These are phyloP conservation scores for Sterna hirundo DNA, from an alignment of 2,113 vertebrate species.

Conservation along the genomic window DNA sequence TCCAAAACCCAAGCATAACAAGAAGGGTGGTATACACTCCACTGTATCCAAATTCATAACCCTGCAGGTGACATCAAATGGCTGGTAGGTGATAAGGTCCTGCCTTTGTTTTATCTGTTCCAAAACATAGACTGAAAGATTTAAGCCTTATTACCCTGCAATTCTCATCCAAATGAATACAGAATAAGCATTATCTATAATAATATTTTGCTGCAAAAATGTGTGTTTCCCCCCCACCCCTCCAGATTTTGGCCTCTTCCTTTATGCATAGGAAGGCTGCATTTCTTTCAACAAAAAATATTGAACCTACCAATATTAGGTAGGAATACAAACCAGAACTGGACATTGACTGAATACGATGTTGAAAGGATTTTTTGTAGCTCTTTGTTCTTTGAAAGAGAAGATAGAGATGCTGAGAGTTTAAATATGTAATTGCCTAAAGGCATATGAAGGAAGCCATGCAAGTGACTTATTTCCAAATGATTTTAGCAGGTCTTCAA, in stretches of 20 bases:
- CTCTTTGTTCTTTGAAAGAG: not conserved
- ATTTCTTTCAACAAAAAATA: not conserved
- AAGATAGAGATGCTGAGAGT: not conserved
- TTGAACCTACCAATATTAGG: not conserved
- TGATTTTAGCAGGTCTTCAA: conserved; percentile 24
- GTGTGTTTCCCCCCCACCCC: accelerated
- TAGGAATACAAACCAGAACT: not conserved
- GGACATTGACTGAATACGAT: not conserved
- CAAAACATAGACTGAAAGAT: not conserved
- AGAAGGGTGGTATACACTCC: not conserved
- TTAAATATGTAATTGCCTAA: conserved; percentile 19
- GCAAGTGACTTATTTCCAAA: conserved; percentile 33
- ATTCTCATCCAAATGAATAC: not conserved
- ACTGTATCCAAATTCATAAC: not conserved
- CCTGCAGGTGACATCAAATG: not conserved
- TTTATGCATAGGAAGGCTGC: not conserved
- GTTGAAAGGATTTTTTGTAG: not conserved
- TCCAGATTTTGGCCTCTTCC: not conserved
- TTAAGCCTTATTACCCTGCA: not conserved
- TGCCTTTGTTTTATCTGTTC: not conserved
- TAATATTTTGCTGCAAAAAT: not conserved
- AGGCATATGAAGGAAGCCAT: conserved; percentile 22
- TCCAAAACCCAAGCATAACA: not conserved
- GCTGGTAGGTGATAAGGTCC: not conserved
- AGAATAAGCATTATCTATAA: not conserved